phyloP scores from a whole-genome alignment of 92 coral and sea anemone genomes.

The Actinostola sp. region DNA sequence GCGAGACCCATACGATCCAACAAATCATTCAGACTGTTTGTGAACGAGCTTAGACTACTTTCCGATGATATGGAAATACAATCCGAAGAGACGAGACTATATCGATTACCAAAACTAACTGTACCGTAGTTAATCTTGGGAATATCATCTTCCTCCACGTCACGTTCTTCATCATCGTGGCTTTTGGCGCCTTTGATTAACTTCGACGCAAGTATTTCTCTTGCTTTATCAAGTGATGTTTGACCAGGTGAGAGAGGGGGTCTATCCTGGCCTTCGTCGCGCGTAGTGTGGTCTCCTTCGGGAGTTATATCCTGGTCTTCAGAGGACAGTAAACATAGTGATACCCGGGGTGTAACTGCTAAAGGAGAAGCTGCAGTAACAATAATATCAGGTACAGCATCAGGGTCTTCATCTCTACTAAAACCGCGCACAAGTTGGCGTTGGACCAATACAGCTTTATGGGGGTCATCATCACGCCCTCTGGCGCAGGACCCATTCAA shows the following conservation, averaged over 20 bases:
- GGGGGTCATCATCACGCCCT: constrained; percentile 18
- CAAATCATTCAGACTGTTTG: constrained; percentile 63
- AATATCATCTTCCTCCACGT: constrained; percentile 46
- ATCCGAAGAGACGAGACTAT: constrained; percentile 98
- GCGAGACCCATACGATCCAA: constrained; percentile 54
- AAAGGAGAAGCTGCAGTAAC: constrained; percentile 73
- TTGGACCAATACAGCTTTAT: constrained; percentile 8
- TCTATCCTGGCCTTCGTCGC: constrained; percentile 9
- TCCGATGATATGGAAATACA: constrained; percentile 93
- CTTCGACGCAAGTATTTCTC: constrained; percentile 26
- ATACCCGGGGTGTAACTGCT: constrained; percentile 62
- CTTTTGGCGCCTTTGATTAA: constrained; percentile 11
- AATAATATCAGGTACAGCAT: constrained; percentile 57
- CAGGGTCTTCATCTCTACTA: constrained; percentile 22
- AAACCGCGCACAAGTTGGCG: background rate
- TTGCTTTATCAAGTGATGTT: constrained; percentile 32
- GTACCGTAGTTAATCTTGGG: constrained; percentile 68
- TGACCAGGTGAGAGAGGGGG: constrained; percentile 33
- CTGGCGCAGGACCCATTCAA: constrained; percentile 13
- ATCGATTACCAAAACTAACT: constrained; percentile 88
- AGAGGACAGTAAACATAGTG: constrained; percentile 26
- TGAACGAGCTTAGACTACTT: constrained; percentile 78
- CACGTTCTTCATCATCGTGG: constrained; percentile 36
- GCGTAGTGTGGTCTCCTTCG: background rate
- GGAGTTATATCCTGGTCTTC: constrained; percentile 25